These are phyloP conservation scores for Pocillopora damicornis DNA, from an alignment of 64 coral and sea anemone genomes.

Conservation along the genomic window DNA sequence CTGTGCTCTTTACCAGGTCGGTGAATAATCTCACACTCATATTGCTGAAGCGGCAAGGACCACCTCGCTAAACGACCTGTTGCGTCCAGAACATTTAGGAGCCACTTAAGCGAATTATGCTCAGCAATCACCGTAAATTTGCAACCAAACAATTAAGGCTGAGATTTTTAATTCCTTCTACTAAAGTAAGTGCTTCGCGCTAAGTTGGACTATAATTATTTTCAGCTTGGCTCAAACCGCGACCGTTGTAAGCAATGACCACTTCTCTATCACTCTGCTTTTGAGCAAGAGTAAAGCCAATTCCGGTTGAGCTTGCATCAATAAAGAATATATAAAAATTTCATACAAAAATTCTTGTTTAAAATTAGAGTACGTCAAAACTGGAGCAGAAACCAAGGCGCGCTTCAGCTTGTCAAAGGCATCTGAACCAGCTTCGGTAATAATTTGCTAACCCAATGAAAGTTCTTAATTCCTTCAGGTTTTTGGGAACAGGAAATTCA, in stretches of 20 bases:
- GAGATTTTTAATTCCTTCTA: constrained; percentile 18
- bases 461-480: constrained; percentile 12
- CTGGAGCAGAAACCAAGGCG: constrained; percentile 4
- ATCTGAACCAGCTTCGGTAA: neutral
- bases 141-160: constrained; percentile 7
- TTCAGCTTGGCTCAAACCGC: neutral
- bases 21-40: too few relatives aligned
- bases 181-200: constrained; percentile 22
- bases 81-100: too few relatives aligned
- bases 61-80: too few relatives aligned
- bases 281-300: constrained; percentile 4
- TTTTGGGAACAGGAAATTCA: constrained; percentile 6
- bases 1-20: too few relatives aligned
- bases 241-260: constrained; percentile 19
- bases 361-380: constrained; percentile 36
- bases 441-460: constrained; percentile 46
- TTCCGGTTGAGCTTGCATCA: constrained; percentile 4
- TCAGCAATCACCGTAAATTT: too few relatives aligned
- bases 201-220: constrained; percentile 7
- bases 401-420: constrained; percentile 28
- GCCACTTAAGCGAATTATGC: too few relatives aligned
- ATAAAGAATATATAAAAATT: neutral
- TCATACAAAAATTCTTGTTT: neutral
- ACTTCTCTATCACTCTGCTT: neutral
- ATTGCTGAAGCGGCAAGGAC: too few relatives aligned